Evolutionary conservation across 2,797 vertebrate genomes (phyloP), one percentile per base, ranked within the genome.

Genomic region (Melanogrammus aeglefinus): DNA sequence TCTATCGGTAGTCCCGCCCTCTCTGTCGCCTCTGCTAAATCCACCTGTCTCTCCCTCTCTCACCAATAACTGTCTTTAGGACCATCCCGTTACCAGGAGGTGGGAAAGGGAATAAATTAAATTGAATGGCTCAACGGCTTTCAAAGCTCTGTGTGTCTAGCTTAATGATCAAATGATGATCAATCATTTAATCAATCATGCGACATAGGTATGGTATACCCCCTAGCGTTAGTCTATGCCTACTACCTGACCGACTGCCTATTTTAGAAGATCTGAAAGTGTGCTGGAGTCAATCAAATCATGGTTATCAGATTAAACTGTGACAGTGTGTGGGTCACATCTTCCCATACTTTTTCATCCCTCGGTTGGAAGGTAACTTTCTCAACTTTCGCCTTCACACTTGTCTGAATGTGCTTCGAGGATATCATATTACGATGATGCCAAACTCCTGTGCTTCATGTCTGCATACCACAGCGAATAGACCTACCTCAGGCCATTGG

Each of bases 401-500:
- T 69, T 69, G 63, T 6, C 63, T 69, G 63, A 27, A 13, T 13
- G 63, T 69, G 63, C 10, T 3, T 13, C 1, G 51, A 78, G 69
- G 81, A 71, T 77, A 90, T 92, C 91, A 76, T 35, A 7, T 93
- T 91, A 88, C 92, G 84, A 74, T 76, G 82, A 84, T 79, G 85
- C 77, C 82, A 84, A 79, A 79, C 80, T 83, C 77, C 75, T 66
- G 78, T 73, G 79, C 73, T 78, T 71, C 72, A 57, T 70, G 77
- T 72, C 81, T 71, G 79, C 80, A 77, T 73, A 81, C 72, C 79
- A 72, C 78, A 35, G 85, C 77, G 78, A 82, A 8, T 21, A 24
- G 16, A 74, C 36, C 9, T 4, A 12, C 33, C n/a, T 8, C 16
- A 36, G 72, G 66, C 24, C 6, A 10, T 10, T 6, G 10, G 72